Conservation (phyloP, 2,797 vertebrate genomes). For the Paedocypris micromegethes region DNA sequence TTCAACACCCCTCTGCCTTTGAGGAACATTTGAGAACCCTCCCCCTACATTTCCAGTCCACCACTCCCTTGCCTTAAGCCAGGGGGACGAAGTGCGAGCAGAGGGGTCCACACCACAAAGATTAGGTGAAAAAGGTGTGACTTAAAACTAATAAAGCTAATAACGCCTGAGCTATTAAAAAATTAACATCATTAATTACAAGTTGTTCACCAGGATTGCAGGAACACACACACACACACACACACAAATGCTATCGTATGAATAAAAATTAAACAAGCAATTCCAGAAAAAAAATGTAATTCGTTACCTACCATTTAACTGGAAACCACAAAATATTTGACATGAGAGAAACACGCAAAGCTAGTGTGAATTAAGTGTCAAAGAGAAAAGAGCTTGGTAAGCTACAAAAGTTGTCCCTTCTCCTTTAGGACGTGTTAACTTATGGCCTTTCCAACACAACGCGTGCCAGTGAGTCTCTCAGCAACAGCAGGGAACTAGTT, state of each 20-base stretch:
- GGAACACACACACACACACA: no score
- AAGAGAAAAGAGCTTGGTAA: constrained; percentile 27
- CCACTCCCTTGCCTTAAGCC: constrained; percentile 29
- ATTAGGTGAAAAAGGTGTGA: constrained; percentile 30
- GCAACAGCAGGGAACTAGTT: constrained; percentile 44
- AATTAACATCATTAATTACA: not conserved
- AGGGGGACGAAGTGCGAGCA: constrained; percentile 32
- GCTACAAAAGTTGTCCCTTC: constrained; percentile 27
- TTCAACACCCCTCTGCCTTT: constrained; percentile 7
- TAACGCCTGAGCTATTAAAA: not conserved
- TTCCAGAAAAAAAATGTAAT: no score
- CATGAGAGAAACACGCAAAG: no score
- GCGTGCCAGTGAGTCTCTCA: constrained; percentile 48
- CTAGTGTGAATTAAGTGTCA: no score
- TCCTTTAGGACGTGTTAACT: constrained; percentile 51
- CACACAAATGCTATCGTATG: no score
- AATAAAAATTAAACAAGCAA: no score
- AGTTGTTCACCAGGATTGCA: not conserved
- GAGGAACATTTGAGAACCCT: not conserved
- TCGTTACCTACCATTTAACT: no score
- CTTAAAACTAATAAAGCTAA: constrained; percentile 6
- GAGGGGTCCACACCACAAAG: constrained; percentile 25
- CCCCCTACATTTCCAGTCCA: constrained; percentile 13
- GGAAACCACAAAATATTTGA: no score
- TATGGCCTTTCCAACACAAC: constrained; percentile 49